Evolutionary conservation across 92 coral and sea anemone genomes (phyloP).

Genomic region (Parazoanthus swiftii): DNA sequence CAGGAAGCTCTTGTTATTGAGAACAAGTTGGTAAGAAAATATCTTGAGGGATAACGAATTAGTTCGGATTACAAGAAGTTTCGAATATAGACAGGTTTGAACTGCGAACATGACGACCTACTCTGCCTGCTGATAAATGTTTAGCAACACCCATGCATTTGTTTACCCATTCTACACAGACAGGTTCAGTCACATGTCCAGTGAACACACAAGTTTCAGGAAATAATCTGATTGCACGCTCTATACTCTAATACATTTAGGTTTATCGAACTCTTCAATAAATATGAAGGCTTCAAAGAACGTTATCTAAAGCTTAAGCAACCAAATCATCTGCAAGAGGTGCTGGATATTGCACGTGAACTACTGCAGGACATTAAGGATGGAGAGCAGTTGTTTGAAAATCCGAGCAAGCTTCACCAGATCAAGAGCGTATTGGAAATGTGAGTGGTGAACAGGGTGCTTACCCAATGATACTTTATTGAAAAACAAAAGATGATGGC

Average conservation of each 20-base stretch:
- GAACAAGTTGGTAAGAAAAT: too few species aligned
- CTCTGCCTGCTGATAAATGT: too few species aligned
- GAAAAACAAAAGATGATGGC: too few species aligned
- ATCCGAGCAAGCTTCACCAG: constrained; percentile 78
- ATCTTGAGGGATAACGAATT: too few species aligned
- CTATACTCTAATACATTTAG: constrained; percentile 27
- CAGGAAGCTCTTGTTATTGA: too few species aligned
- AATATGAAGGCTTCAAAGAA: constrained; percentile 74
- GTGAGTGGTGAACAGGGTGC: constrained; percentile 54
- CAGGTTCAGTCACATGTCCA: background rate
- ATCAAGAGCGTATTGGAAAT: constrained; percentile 93
- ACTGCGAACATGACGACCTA: too few species aligned
- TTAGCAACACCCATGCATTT: too few species aligned
- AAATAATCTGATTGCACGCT: background rate
- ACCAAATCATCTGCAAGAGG: constrained; percentile 92
- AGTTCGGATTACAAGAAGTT: too few species aligned
- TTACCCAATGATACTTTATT: background rate
- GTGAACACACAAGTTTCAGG: background rate
- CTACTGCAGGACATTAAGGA: constrained; percentile 62
- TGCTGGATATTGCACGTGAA: constrained; percentile 86
- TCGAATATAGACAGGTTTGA: too few species aligned
- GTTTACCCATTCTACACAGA: background rate
- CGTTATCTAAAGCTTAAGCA: constrained; percentile 86
- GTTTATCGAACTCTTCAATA: constrained; percentile 84
- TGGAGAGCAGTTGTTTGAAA: constrained; percentile 70